A percentile compares a stretch with the other conserved stretches of the same genome.
phyloP scores from a whole-genome alignment of 1,140 invertebrate species.

The Pogonus chalceus region DNA sequence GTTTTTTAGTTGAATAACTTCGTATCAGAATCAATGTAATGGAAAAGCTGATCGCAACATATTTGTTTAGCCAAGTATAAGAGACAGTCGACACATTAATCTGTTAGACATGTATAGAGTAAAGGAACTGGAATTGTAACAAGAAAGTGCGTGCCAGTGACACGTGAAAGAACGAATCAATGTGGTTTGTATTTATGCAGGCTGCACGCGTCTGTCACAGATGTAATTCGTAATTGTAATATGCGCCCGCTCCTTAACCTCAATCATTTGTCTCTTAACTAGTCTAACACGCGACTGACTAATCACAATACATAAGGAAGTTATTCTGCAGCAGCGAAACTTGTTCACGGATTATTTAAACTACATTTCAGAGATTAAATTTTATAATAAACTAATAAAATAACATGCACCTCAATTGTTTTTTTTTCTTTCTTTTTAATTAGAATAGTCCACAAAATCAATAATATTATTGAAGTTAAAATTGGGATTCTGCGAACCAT shows the following conservation, averaged over 20 bases:
- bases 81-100: conserved; percentile 3
- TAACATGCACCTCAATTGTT: no score
- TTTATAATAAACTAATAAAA: no score
- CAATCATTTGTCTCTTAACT: neutral
- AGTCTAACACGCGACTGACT: neutral
- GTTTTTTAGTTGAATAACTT: neutral
- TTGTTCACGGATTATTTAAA: no score
- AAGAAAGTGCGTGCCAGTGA: neutral
- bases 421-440: no score
- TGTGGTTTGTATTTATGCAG: neutral
- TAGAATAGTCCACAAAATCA: no score
- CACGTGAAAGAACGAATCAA: neutral
- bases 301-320: no score
- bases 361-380: no score
- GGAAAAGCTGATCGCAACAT: neutral
- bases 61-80: neutral
- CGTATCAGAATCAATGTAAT: neutral
- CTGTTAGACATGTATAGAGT: neutral
- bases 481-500: no score
- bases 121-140: neutral
- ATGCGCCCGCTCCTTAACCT: neutral
- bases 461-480: no score
- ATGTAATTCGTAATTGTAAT: conserved; percentile 4
- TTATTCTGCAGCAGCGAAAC: no score
- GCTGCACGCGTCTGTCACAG: neutral